Conservation (phyloP, 2,797 vertebrate species). For the Silurus lanzhouensis region DNA sequence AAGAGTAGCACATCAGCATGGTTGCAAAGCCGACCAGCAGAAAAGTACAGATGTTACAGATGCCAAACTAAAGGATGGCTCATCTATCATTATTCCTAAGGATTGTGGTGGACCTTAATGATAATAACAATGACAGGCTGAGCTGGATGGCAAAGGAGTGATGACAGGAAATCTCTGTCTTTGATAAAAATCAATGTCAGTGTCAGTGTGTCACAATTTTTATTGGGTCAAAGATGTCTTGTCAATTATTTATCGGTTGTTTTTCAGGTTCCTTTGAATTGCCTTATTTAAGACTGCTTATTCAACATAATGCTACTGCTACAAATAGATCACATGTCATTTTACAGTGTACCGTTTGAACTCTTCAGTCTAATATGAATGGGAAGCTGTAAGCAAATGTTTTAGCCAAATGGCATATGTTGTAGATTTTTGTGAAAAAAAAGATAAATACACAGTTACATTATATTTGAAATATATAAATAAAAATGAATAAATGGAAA, state of each 20-base stretch:
- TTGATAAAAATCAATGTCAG: not conserved
- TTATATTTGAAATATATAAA: too few relatives aligned
- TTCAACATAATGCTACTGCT: constrained; percentile 6
- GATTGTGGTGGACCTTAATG: not conserved
- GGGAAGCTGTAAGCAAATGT: not conserved
- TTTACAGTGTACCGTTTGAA: constrained; percentile 1
- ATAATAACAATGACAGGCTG: not conserved
- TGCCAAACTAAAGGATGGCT: not conserved
- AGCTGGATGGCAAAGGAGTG: not conserved
- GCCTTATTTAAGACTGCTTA: not conserved
- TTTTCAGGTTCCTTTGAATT: constrained; percentile 27
- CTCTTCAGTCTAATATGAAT: not conserved
- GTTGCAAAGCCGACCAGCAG: not conserved
- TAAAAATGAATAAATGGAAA: too few relatives aligned
- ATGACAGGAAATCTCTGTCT: not conserved
- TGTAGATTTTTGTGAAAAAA: too few relatives aligned
- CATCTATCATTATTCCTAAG: not conserved
- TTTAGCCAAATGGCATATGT: not conserved
- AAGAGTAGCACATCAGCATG: not conserved
- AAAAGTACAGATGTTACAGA: not conserved
- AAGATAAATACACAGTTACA: too few relatives aligned
- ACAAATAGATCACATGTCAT: constrained; percentile 14
- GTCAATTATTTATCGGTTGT: constrained; percentile 8
- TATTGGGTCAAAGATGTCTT: constrained; percentile 25
- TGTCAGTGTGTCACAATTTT: constrained; percentile 27